Percentiles rank a stretch among this genome's conserved stretches.
These are phyloP conservation scores for Chauna torquata DNA, from an alignment of 2,113 vertebrate genomes.

Conservation along the genomic window DNA sequence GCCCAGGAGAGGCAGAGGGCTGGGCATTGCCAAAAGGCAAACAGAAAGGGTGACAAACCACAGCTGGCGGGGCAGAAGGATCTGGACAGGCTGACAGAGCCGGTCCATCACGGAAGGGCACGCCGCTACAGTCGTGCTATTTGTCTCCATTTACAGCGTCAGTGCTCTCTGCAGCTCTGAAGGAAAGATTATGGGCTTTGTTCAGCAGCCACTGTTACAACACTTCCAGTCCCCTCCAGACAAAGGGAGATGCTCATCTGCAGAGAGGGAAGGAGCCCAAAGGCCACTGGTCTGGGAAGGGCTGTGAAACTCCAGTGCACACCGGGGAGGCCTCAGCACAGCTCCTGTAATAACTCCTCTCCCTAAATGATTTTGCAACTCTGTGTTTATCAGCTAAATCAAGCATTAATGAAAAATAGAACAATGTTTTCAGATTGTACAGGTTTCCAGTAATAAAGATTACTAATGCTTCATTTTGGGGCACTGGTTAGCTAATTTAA, in stretches of 20 bases:
- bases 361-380: not conserved
- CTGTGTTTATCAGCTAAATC: conserved; percentile 44
- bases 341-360: not conserved
- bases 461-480: conserved; percentile 28
- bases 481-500: conserved; percentile 45
- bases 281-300: not conserved
- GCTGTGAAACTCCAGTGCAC: not conserved
- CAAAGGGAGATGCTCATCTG: not conserved
- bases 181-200: not conserved
- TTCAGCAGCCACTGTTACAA: too few species aligned
- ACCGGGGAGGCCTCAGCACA: not conserved
- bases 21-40: too few species aligned
- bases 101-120: too few species aligned
- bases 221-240: not conserved
- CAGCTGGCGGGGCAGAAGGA: too few species aligned
- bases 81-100: too few species aligned
- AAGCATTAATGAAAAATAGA: conserved; percentile 49
- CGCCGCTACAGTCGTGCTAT: not conserved
- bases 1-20: too few species aligned
- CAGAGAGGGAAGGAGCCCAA: not conserved
- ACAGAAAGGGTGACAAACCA: too few species aligned
- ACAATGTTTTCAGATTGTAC: conserved; percentile 43
- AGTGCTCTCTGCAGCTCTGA: rapidly evolving
- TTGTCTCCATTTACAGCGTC: not conserved
- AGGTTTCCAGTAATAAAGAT: conserved; percentile 63